Conservation (phyloP, 2,888 invertebrate genomes). For the Tenthredo notha region DNA sequence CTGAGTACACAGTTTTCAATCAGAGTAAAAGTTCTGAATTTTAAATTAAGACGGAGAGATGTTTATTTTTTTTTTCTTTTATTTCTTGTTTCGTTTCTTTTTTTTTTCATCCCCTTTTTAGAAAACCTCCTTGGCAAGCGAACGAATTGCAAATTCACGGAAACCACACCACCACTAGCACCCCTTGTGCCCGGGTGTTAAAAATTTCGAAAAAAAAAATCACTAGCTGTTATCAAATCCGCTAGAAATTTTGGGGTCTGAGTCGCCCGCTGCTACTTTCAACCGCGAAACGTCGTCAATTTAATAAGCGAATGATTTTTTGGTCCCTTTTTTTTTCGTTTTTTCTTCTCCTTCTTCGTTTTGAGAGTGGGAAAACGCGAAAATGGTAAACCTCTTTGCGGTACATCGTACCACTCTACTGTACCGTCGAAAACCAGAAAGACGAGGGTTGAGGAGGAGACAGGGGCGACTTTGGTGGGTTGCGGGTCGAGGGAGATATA, state of each 20-base stretch:
- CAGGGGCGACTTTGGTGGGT: slow-evolving; percentile 71
- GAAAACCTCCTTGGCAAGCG: not conserved
- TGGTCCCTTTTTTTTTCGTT: not conserved
- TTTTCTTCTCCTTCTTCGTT: too few relatives aligned
- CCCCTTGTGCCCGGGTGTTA: not conserved
- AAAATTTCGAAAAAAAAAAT: not conserved
- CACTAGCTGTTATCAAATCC: not conserved
- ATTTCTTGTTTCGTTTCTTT: not conserved
- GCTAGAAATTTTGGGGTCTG: not conserved
- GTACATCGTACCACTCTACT: slow-evolving; percentile 4
- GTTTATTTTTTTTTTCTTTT: not conserved
- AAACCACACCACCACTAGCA: not conserved
- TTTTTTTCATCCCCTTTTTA: not conserved
- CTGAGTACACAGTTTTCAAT: slow-evolving; percentile 1
- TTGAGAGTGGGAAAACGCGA: not conserved
- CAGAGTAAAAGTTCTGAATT: slow-evolving; percentile 10
- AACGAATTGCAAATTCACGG: not conserved
- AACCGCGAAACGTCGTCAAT: not conserved
- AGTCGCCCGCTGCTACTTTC: not conserved
- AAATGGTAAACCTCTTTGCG: slow-evolving; percentile 27
- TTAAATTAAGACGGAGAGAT: not conserved
- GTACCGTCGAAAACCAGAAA: slow-evolving; percentile 43
- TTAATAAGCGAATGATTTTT: not conserved
- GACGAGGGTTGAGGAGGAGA: slow-evolving; percentile 58
- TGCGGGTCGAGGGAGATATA: slow-evolving; percentile 62